Evolutionary conservation across 1,140 invertebrate species (phyloP).

Genomic region (Atta texana): DNA sequence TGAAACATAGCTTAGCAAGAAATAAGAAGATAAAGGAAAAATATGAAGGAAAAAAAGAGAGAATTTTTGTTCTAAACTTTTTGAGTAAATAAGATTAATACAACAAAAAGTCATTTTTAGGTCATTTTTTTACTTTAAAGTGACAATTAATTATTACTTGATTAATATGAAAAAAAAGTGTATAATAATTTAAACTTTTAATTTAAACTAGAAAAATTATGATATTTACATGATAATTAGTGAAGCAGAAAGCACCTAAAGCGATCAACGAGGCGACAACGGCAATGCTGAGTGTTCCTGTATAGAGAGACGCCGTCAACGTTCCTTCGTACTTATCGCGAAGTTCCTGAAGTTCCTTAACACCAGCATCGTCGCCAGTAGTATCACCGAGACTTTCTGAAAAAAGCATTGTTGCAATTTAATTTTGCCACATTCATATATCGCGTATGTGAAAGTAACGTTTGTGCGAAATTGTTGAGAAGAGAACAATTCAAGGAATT

Average conservation of each 20-base stretch:
- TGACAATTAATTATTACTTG: neutral
- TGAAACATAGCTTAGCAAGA: neutral
- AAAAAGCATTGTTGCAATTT: slow-evolving; percentile 11
- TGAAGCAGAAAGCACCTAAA: slow-evolving; percentile 77
- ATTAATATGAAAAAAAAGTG: neutral
- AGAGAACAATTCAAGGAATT: neutral
- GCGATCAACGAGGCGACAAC: slow-evolving; percentile 79
- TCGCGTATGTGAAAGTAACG: neutral
- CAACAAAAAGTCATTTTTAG: neutral
- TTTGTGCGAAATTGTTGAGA: too few relatives aligned
- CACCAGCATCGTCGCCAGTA: slow-evolving; percentile 70
- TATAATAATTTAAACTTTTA: neutral
- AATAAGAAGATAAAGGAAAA: neutral
- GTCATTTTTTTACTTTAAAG: neutral
- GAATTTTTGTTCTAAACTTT: neutral
- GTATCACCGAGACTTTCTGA: slow-evolving; percentile 74
- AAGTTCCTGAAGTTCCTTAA: slow-evolving; percentile 82
- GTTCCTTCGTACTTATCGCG: slow-evolving; percentile 84
- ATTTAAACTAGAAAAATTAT: neutral
- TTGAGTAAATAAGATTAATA: neutral
- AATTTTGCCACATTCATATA: neutral
- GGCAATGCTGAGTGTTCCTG: slow-evolving; percentile 80
- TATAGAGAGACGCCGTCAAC: slow-evolving; percentile 83
- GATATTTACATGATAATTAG: slow-evolving; percentile 51
- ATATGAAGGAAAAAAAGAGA: neutral